Percentiles rank a stretch among this genome's conserved stretches.
Evolutionary conservation across 2,888 invertebrate genomes (phyloP).

Genomic region (Tetramorium bicarinatum): DNA sequence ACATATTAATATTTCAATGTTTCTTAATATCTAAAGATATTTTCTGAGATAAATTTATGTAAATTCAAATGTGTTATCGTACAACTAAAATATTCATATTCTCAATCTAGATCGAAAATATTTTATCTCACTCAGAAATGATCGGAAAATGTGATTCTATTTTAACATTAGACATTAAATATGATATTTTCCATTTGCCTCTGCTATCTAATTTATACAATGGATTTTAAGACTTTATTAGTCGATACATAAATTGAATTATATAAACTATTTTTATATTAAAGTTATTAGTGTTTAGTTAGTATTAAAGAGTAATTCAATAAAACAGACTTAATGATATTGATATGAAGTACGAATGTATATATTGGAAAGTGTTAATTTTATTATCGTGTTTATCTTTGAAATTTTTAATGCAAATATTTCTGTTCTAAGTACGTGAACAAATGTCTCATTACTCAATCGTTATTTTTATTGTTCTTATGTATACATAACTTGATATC

Average conservation of each 20-base stretch:
- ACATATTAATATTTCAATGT: not conserved
- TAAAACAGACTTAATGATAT: not conserved
- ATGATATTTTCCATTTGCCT: not conserved
- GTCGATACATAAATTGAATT: not conserved
- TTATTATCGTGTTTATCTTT: not conserved
- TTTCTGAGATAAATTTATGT: not conserved
- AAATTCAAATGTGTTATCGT: not conserved
- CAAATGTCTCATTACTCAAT: not conserved
- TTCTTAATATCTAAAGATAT: not conserved
- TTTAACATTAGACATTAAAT: conserved; percentile 2
- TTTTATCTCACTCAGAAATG: not conserved
- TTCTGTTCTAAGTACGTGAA: not conserved
- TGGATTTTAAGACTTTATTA: not conserved
- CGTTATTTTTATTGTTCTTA: not conserved
- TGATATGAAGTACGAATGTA: not conserved
- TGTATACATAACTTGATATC: not conserved
- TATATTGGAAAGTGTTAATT: not conserved
- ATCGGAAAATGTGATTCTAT: not conserved
- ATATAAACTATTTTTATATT: not conserved
- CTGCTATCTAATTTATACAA: not conserved
- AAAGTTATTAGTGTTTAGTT: not conserved
- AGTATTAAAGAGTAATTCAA: not conserved
- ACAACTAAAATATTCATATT: not conserved
- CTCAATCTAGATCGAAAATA: not conserved
- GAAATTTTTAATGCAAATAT: not conserved